Conservation (phyloP, 2,113 vertebrate species). For the Seriola dumerili region DNA sequence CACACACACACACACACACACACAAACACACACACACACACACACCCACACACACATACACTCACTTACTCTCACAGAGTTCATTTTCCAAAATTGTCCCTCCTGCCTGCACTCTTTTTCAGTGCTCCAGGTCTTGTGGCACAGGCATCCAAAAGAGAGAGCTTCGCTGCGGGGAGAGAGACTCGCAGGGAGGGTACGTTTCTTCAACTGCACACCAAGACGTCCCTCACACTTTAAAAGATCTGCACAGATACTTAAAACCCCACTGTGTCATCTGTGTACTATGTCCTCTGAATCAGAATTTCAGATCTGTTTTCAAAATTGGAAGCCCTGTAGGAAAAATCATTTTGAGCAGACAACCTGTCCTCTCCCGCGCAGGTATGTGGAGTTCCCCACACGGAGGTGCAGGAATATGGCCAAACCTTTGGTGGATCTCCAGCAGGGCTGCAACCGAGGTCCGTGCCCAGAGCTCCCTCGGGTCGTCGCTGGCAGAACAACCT, state of each 20-base stretch:
- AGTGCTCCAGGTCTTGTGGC: conserved; percentile 95
- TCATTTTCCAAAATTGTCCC: conserved; percentile 45
- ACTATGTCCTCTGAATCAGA: conserved; percentile 1
- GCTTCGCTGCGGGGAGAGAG: conserved; percentile 91
- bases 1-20: conserved; percentile 5
- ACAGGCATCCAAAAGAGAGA: conserved; percentile 88
- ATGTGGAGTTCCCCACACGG: conserved; percentile 87
- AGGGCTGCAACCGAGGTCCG: conserved; percentile 85
- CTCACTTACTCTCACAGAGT: conserved; percentile 19
- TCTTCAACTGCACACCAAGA: conserved; percentile 21
- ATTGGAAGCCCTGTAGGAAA: not conserved
- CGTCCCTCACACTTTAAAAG: conserved; percentile 32
- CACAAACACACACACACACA: not conserved
- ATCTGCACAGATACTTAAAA: conserved; percentile 23
- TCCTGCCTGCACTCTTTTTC: conserved; percentile 44
- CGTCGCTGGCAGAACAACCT: conserved; percentile 52
- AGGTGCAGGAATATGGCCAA: conserved; percentile 93
- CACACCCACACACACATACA: not conserved
- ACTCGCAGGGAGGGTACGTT: conserved; percentile 84
- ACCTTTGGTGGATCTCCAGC: conserved; percentile 87
- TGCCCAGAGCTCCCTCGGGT: conserved; percentile 80
- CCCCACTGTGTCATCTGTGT: conserved; percentile 34
- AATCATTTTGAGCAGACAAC: conserved; percentile 1
- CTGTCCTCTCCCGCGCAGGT: conserved; percentile 49
- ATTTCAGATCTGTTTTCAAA: conserved; percentile 25